Base-by-base conservation (phyloP, 30 jellyfish, hydroid and myxozoan genomes). In the Aurelia aurita complex sp. Pacific region DNA sequence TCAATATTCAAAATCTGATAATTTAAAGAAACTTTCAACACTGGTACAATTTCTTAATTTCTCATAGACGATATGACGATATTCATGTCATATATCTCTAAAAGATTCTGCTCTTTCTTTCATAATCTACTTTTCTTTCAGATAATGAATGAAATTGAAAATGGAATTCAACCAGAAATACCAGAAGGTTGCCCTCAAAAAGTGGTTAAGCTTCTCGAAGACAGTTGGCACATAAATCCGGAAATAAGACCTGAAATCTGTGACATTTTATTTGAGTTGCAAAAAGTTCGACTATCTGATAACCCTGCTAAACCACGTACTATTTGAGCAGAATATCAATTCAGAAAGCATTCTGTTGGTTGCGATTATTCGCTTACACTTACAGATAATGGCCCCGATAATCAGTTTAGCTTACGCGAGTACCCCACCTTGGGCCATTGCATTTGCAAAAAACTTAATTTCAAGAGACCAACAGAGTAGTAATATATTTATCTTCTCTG, bases 191-290 rank as follows among this genome's bases (percentile, higher is more conserved):
- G 89, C 43, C 80, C 77, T 5, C 72, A 29, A 17, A 60, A 11
- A 46, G 77, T 86, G 50, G 66, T 9, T 15, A 12, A 65, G 4
- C 46, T 86, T 50, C 23, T 86, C 29, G 67, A 53, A 23, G 15
- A 78, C 6, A 80, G 97, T 71, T 88, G 97, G 97, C 82, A 73
- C 55, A 67, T 42, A 54, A 62, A 88, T 67, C 89, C 97, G 38
- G 34, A 69, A 0, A 88, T 15, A 17, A 80, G 97, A 52, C 97
- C 97, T 3, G 69, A 85, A 23, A 80, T 88, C 57, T 13, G 16
- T 6, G 55, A 50, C 12, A 76, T 88, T 3, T 17, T 76, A 12
- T 76, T 14, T 5, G 55, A 51, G 53, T 51, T 88, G 43, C 54
- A 69, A 35, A 54, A 54, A 53, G 80, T 82, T 16, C 40, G 17